These are phyloP conservation scores for Ophion slaviceki DNA, from an alignment of 2,888 invertebrate species.

Conservation along the genomic window DNA sequence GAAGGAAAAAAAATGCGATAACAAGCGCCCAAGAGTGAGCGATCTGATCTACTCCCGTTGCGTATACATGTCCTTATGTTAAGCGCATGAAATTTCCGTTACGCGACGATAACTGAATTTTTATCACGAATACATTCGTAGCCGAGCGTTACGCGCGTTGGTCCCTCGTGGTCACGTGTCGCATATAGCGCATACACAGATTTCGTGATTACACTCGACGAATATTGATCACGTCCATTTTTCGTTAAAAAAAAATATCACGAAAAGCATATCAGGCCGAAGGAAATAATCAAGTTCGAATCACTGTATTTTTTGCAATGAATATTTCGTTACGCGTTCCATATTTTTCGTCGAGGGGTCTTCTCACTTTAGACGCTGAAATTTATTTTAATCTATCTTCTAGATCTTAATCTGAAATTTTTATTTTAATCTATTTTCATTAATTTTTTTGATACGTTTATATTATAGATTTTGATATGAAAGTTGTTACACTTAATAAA, in stretches of 20 bases:
- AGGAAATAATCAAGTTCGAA: too few relatives aligned
- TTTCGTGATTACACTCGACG: conserved; percentile 12
- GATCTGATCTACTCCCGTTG: conserved; percentile 19
- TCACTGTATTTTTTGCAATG: neutral
- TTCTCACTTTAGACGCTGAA: too few relatives aligned
- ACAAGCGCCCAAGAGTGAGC: conserved; percentile 44
- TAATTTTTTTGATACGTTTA: too few relatives aligned
- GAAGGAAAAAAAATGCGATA: conserved; percentile 64
- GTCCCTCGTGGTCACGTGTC: conserved; percentile 44
- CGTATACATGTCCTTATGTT: conserved; percentile 17
- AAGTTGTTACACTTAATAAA: too few relatives aligned
- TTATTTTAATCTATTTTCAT: too few relatives aligned
- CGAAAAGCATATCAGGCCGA: neutral
- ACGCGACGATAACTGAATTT: conserved; percentile 54
- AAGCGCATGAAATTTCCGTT: conserved; percentile 30
- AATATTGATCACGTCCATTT: conserved; percentile 3
- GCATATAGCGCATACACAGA: neutral
- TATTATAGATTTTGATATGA: too few relatives aligned
- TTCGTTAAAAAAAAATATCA: neutral
- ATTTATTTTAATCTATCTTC: too few relatives aligned
- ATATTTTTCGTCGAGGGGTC: too few relatives aligned
- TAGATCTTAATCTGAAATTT: too few relatives aligned
- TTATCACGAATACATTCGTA: conserved; percentile 36
- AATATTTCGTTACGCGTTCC: too few relatives aligned
- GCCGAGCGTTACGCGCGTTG: conserved; percentile 35